phyloP scores from a whole-genome alignment of 2,113 vertebrate genomes.

The Alaudala cheleensis region DNA sequence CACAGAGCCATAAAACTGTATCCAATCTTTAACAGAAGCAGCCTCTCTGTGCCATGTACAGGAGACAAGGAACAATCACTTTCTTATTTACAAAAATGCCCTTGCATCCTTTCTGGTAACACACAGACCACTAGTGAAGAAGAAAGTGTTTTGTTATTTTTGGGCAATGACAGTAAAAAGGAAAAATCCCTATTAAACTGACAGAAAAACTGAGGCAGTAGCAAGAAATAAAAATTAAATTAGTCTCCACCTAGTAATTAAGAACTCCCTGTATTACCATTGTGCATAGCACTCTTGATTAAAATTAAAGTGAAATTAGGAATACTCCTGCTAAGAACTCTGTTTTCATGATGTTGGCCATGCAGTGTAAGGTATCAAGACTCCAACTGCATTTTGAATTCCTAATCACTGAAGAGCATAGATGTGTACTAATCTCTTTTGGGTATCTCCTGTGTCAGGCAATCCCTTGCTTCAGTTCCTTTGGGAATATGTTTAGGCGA shows the following conservation, averaged over 20 bases:
- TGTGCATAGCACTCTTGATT: not conserved
- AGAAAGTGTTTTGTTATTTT: not conserved
- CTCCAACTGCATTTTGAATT: not conserved
- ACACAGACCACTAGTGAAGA: constrained; percentile 12
- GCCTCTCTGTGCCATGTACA: not conserved
- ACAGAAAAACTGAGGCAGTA: not conserved
- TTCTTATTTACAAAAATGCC: not conserved
- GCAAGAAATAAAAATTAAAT: not conserved
- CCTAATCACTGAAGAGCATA: not conserved
- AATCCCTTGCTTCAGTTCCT: not conserved
- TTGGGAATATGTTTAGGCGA: not conserved
- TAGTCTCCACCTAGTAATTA: not conserved
- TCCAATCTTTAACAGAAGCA: constrained; percentile 13
- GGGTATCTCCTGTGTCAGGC: not conserved
- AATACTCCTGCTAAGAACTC: not conserved
- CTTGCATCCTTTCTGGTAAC: not conserved
- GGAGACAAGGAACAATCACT: not conserved
- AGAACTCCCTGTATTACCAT: not conserved
- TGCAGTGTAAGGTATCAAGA: not conserved
- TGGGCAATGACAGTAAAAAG: not conserved
- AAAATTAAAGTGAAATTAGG: constrained; percentile 7
- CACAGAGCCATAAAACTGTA: constrained; percentile 12
- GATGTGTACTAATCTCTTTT: not conserved
- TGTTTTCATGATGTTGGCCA: not conserved
- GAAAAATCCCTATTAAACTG: not conserved